Evolutionary conservation across 1,140 invertebrate species (phyloP).

Genomic region (Anastatus disparis): DNA sequence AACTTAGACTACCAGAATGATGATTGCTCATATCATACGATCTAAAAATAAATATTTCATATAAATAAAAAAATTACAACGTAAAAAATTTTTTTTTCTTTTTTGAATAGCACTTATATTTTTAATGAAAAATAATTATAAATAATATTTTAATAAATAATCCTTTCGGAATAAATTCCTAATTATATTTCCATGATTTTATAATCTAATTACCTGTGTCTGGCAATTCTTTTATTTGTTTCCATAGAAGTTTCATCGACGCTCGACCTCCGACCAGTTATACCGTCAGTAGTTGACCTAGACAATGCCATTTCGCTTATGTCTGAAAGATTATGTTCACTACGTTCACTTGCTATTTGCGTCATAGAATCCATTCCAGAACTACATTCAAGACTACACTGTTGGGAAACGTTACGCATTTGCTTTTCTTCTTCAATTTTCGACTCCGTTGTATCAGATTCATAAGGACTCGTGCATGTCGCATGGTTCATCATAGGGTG

Average conservation of each 20-base stretch:
- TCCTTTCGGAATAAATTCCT: not conserved
- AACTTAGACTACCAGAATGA: constrained; percentile 58
- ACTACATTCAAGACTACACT: constrained; percentile 75
- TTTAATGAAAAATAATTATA: too few relatives aligned
- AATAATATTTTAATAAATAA: too few relatives aligned
- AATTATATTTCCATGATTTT: not conserved
- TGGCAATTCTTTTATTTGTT: constrained; percentile 8
- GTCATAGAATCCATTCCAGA: constrained; percentile 79
- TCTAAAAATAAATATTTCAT: not conserved
- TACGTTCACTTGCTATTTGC: constrained; percentile 65
- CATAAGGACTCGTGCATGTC: constrained; percentile 49
- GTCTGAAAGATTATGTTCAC: constrained; percentile 61
- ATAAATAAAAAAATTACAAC: not conserved
- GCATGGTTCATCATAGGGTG: constrained; percentile 23
- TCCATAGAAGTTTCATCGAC: constrained; percentile 23
- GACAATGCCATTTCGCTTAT: constrained; percentile 50
- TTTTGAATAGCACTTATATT: too few relatives aligned
- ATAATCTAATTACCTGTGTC: not conserved
- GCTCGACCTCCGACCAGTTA: constrained; percentile 34
- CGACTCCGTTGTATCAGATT: constrained; percentile 60
- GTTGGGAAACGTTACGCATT: constrained; percentile 69
- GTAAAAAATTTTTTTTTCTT: not conserved
- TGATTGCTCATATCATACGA: constrained; percentile 18
- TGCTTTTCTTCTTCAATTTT: constrained; percentile 68
- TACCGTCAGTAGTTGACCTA: constrained; percentile 36